phyloP scores from a whole-genome alignment of 2,113 vertebrate genomes.

The Andinoacara biseriatus region DNA sequence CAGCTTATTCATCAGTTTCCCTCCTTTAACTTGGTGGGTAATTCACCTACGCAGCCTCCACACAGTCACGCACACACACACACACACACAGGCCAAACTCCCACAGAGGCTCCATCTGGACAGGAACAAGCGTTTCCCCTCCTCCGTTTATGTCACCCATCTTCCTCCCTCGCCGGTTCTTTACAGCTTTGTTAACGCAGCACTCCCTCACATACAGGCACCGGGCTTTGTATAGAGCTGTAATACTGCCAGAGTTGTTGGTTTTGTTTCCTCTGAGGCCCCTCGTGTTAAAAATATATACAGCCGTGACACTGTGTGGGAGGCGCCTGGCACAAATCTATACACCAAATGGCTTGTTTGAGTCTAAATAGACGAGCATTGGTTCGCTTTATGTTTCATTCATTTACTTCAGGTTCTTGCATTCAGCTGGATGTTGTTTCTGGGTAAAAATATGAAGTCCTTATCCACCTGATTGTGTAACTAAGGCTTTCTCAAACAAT shows the following conservation, averaged over 20 bases:
- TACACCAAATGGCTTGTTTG: neutral
- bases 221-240: neutral
- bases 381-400: neutral
- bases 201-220: slow-evolving; percentile 16
- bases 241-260: neutral
- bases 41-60: slow-evolving; percentile 59
- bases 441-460: neutral
- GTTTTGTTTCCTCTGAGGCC: neutral
- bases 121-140: slow-evolving; percentile 62
- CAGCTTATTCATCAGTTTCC: neutral
- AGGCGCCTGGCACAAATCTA: neutral
- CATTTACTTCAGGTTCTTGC: neutral
- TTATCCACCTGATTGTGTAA: slow-evolving; percentile 1
- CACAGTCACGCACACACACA: slow-evolving; percentile 39
- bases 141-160: slow-evolving; percentile 63
- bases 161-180: slow-evolving; percentile 17
- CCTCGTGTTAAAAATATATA: neutral
- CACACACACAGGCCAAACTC: slow-evolving; percentile 40
- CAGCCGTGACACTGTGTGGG: neutral
- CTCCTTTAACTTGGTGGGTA: slow-evolving; percentile 31
- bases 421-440: neutral
- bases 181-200: neutral
- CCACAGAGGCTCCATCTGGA: slow-evolving; percentile 75
- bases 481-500: neutral
- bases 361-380: neutral